Percentiles rank a stretch among this genome's conserved stretches.
These are phyloP conservation scores for Camponotus vicinus DNA, from an alignment of 1,140 invertebrate genomes.

Conservation along the genomic window DNA sequence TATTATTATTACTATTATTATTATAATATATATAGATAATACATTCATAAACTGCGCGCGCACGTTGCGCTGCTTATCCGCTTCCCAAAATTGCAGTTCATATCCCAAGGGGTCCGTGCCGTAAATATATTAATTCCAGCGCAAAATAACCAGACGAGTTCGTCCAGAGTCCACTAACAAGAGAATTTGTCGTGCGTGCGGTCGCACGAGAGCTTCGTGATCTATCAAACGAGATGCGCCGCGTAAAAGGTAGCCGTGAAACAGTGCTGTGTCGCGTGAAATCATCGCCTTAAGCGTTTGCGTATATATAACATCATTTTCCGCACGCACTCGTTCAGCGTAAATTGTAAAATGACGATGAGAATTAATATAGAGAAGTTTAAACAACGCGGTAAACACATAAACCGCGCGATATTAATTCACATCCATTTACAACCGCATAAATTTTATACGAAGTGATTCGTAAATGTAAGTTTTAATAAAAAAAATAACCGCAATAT, in stretches of 20 bases:
- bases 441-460: not conserved
- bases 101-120: conserved; percentile 70
- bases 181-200: conserved; percentile 25
- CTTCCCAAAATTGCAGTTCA: conserved; percentile 75
- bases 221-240: conserved; percentile 56
- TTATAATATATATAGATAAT: not conserved
- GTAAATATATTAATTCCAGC: conserved; percentile 80
- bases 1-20: too few relatives aligned
- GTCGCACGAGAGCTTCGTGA: conserved; percentile 22
- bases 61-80: conserved; percentile 31
- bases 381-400: not conserved
- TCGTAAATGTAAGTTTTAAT: not conserved
- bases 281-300: conserved; percentile 42
- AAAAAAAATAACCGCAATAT: not conserved
- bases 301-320: conserved; percentile 67
- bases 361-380: conserved; percentile 41
- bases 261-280: conserved; percentile 5
- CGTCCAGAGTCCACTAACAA: conserved; percentile 72
- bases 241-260: conserved; percentile 38
- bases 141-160: conserved; percentile 79
- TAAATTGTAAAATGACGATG: conserved; percentile 21
- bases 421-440: not conserved
- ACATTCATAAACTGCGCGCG: not conserved
- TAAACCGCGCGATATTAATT: not conserved
- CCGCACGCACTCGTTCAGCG: conserved; percentile 45